These are phyloP conservation scores for Petrolisthes cinctipes DNA, from an alignment of 2,888 invertebrate genomes.

Conservation along the genomic window DNA sequence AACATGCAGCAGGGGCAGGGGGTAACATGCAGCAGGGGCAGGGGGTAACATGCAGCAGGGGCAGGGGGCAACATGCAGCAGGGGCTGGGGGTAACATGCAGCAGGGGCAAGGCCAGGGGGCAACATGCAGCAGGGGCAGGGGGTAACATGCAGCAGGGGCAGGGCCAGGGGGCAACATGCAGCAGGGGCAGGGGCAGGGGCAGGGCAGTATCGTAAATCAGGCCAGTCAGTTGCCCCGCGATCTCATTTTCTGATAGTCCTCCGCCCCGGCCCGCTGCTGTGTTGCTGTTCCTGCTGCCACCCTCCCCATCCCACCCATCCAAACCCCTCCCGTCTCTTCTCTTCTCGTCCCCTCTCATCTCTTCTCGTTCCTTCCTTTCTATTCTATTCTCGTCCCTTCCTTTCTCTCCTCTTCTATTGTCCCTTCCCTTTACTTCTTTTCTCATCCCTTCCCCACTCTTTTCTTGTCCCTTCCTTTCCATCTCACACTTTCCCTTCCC, in stretches of 20 bases:
- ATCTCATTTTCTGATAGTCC: conserved; percentile 59
- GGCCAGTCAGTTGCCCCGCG: conserved; percentile 48
- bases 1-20: too few relatives aligned
- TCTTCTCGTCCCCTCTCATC: background rate
- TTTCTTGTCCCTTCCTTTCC: background rate
- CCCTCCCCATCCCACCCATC: background rate
- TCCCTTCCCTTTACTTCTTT: background rate
- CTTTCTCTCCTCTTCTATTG: background rate
- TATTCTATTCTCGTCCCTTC: background rate
- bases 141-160: background rate
- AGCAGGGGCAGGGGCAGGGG: background rate
- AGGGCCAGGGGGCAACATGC: background rate
- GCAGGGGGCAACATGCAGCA: background rate
- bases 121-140: too few relatives aligned
- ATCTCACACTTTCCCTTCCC: too few relatives aligned
- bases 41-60: too few relatives aligned
- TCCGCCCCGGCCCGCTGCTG: background rate
- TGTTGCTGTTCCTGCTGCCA: conserved; percentile 8
- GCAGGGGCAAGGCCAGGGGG: too few relatives aligned
- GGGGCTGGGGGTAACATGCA: background rate
- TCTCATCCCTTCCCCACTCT: background rate
- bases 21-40: too few relatives aligned
- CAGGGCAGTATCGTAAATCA: conserved; percentile 57
- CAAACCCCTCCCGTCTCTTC: background rate
- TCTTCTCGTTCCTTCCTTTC: background rate